phyloP scores from a whole-genome alignment of 2,113 vertebrate species.

The Morone saxatilis region DNA sequence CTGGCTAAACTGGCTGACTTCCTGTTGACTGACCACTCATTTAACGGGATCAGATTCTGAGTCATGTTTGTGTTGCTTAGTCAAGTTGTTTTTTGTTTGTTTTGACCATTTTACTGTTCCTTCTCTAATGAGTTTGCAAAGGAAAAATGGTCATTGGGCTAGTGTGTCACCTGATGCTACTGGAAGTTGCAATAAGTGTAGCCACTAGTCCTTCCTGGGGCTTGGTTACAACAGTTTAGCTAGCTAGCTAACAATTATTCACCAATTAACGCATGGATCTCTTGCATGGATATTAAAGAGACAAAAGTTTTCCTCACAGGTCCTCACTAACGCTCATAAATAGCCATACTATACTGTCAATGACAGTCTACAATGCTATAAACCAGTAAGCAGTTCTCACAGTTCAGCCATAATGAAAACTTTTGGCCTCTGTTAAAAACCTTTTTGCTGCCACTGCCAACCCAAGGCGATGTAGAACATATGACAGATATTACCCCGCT shows the following conservation, averaged over 20 bases:
- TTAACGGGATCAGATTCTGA: not conserved
- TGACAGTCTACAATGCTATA: not conserved
- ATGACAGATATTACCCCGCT: conserved; percentile 66
- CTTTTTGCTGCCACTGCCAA: conserved; percentile 17
- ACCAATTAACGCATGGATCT: not conserved
- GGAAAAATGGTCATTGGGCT: not conserved
- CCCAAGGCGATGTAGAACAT: conserved; percentile 39
- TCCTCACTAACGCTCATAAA: not conserved
- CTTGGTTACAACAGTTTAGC: not conserved
- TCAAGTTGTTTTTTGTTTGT: too few relatives aligned
- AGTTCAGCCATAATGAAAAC: conserved; percentile 28
- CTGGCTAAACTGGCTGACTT: not conserved
- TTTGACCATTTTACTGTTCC: not conserved
- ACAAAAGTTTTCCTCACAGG: not conserved
- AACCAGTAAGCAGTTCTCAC: conserved; percentile 12
- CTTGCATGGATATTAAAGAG: not conserved
- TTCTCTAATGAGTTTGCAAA: not conserved
- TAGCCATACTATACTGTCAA: not conserved
- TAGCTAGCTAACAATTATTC: not conserved
- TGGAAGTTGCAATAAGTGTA: too few relatives aligned
- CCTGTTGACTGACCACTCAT: not conserved
- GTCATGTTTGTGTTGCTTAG: not conserved
- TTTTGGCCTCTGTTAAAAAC: conserved; percentile 22
- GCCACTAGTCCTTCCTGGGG: too few relatives aligned
- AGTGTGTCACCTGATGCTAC: too few relatives aligned